These are phyloP conservation scores for Rafetus swinhoei DNA, from an alignment of 2,113 vertebrate species.

Conservation along the genomic window DNA sequence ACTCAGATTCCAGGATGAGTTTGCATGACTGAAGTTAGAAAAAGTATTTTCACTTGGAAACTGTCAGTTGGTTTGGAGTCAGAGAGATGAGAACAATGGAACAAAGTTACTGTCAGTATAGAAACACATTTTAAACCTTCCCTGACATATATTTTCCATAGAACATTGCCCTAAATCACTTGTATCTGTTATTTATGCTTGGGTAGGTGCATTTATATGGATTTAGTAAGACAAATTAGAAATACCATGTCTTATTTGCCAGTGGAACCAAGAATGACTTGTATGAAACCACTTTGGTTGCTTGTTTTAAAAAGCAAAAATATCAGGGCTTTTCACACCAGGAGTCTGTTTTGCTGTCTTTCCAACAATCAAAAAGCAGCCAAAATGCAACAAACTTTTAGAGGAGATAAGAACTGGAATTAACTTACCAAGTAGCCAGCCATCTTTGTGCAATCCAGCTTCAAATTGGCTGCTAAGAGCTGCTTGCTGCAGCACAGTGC, in stretches of 20 bases:
- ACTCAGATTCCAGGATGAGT: background rate
- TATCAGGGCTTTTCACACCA: background rate
- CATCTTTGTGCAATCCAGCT: conserved; percentile 80
- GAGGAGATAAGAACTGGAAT: background rate
- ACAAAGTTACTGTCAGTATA: background rate
- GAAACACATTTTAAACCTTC: background rate
- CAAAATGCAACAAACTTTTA: background rate
- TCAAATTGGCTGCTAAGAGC: conserved; percentile 83
- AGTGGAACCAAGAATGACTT: background rate
- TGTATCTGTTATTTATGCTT: background rate
- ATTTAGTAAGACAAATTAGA: background rate
- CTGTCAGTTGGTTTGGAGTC: background rate
- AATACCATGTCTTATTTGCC: background rate
- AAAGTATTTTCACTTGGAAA: background rate
- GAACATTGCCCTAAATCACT: background rate
- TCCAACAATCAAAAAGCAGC: background rate
- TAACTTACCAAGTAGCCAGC: conserved; percentile 93
- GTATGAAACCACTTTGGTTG: background rate
- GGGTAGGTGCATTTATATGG: background rate
- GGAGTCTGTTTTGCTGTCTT: background rate
- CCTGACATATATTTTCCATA: background rate
- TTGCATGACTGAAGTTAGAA: background rate
- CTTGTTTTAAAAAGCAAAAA: background rate
- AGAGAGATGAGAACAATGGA: background rate
- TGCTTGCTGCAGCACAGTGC: conserved; percentile 85